Evolutionary conservation across 2,888 invertebrate species (phyloP).

Genomic region (Prosapia bicincta): DNA sequence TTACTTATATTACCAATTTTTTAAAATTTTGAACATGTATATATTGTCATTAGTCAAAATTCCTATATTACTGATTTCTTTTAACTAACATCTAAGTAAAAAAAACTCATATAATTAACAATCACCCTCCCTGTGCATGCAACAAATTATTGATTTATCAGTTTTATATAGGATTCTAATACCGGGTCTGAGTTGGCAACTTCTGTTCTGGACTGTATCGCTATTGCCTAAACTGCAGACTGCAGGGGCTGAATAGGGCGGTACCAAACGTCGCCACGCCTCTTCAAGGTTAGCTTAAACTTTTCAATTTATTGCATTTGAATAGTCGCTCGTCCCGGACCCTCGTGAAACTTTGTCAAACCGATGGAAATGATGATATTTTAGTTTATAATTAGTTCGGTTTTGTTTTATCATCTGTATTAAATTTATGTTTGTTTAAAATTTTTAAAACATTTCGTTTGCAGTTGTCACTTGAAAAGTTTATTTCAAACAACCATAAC

Average conservation of each 20-base stretch:
- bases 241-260: neutral
- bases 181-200: neutral
- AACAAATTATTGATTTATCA: neutral
- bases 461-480: no score
- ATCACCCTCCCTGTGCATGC: no score
- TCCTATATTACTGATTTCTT: no score
- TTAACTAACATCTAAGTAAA: no score
- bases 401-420: no score
- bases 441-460: no score
- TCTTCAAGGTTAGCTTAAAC: neutral
- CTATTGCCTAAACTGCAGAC: neutral
- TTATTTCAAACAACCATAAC: no score
- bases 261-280: neutral
- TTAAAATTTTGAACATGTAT: no score
- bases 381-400: neutral
- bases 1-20: no score
- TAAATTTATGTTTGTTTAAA: no score
- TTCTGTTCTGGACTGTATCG: neutral
- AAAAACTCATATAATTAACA: no score
- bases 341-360: neutral
- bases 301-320: conserved; percentile 2
- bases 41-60: no score
- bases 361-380: neutral
- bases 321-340: neutral
- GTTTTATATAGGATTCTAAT: neutral